phyloP scores from a whole-genome alignment of 2,797 vertebrate species.

The Chloroceryle inda region DNA sequence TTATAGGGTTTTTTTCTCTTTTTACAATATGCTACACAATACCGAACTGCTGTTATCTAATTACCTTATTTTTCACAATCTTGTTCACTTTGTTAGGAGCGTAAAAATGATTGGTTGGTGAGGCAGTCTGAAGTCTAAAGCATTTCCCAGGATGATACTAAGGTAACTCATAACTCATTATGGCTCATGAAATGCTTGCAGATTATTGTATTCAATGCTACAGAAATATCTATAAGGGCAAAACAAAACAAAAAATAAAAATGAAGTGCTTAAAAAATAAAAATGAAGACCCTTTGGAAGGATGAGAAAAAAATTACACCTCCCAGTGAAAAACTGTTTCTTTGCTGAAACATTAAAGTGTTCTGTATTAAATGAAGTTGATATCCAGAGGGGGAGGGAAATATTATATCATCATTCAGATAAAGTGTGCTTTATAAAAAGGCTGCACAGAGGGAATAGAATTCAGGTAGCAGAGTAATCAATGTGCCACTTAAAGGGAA shows the following conservation, averaged over 20 bases:
- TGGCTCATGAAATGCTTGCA: not conserved
- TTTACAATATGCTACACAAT: not conserved
- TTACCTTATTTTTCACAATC: constrained; percentile 31
- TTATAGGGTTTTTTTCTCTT: not conserved
- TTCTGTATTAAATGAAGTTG: not conserved
- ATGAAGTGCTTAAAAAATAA: no score
- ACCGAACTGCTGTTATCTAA: not conserved
- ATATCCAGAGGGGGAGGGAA: not conserved
- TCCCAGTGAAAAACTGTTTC: not conserved
- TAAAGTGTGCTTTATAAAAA: not conserved
- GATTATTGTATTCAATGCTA: not conserved
- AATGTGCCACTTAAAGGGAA: not conserved
- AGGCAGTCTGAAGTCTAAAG: not conserved
- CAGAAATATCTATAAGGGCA: not conserved
- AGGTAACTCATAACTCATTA: not conserved
- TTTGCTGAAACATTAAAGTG: not conserved
- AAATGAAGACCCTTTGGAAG: not conserved
- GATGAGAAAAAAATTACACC: not conserved
- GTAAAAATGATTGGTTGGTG: not conserved
- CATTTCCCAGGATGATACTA: not conserved
- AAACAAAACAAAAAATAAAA: not conserved
- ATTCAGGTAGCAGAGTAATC: not conserved
- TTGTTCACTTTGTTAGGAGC: constrained; percentile 16
- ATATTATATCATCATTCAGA: not conserved
- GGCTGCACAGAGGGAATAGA: not conserved